A percentile compares a stretch with the other conserved stretches of the same genome.
These are phyloP conservation scores for Corythornis vintsioides DNA, from an alignment of 2,113 vertebrate species.

Conservation along the genomic window DNA sequence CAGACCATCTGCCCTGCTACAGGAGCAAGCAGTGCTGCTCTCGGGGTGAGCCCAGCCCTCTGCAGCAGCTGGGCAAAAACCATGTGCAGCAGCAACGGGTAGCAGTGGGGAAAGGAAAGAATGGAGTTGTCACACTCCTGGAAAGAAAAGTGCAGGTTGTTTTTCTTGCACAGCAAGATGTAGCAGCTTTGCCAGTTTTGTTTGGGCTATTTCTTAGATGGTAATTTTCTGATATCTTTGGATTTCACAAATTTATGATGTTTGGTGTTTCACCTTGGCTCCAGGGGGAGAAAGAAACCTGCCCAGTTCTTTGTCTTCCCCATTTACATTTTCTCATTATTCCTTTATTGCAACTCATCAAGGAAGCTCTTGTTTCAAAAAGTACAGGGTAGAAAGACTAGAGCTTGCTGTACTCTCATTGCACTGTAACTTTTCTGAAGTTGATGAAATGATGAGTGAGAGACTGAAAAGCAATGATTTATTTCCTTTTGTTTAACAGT, in stretches of 20 bases:
- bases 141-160: neutral
- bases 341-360: neutral
- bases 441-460: neutral
- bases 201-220: neutral
- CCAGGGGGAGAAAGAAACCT: neutral
- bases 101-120: neutral
- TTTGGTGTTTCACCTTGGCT: neutral
- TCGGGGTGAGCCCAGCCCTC: neutral
- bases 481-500: constrained; percentile 38
- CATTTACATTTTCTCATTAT: neutral
- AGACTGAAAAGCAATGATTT: neutral
- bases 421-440: neutral
- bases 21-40: neutral
- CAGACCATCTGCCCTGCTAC: neutral
- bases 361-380: neutral
- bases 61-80: neutral
- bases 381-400: neutral
- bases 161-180: neutral
- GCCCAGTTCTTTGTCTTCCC: neutral
- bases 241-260: neutral
- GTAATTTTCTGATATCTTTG: neutral
- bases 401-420: neutral
- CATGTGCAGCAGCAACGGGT: neutral
- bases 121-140: neutral
- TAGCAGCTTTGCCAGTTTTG: neutral